Evolutionary conservation across 2,888 invertebrate genomes (phyloP).

Genomic region (Parnassius orleans): DNA sequence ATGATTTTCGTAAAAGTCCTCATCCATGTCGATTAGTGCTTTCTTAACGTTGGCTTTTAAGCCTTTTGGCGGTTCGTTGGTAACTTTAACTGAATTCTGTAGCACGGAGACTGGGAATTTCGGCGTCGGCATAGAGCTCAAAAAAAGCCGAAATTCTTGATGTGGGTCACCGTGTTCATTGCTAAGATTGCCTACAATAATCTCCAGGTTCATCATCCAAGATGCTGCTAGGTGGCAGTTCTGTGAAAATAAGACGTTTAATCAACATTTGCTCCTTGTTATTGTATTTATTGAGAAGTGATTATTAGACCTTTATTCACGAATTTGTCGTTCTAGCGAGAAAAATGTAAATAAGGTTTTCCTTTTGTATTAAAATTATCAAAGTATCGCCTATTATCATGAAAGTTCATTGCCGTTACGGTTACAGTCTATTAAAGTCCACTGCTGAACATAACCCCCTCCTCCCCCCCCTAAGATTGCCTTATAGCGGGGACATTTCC

Average conservation of each 20-base stretch:
- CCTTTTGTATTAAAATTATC: too few relatives aligned
- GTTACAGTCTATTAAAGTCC: too few relatives aligned
- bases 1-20: slow-evolving; percentile 90
- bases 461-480: too few relatives aligned
- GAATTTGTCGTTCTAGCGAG: too few relatives aligned
- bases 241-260: slow-evolving; percentile 62
- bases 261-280: too few relatives aligned
- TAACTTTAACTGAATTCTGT: slow-evolving; percentile 96
- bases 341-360: too few relatives aligned
- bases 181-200: slow-evolving; percentile 86
- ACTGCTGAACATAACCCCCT: too few relatives aligned
- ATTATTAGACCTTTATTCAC: too few relatives aligned
- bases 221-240: slow-evolving; percentile 96
- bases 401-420: too few relatives aligned
- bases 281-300: too few relatives aligned
- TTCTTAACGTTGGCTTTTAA: slow-evolving; percentile 92
- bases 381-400: too few relatives aligned
- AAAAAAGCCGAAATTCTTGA: slow-evolving; percentile 88
- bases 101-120: slow-evolving; percentile 94
- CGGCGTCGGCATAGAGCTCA: slow-evolving; percentile 94
- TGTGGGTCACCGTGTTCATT: slow-evolving; percentile 83
- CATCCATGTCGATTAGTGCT: slow-evolving; percentile 88
- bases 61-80: slow-evolving; percentile 96
- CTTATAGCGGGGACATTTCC: too few relatives aligned
- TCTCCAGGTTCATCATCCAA: slow-evolving; percentile 94